Evolutionary conservation across 2,797 vertebrate genomes (phyloP).

Genomic region (Lates japonicus): DNA sequence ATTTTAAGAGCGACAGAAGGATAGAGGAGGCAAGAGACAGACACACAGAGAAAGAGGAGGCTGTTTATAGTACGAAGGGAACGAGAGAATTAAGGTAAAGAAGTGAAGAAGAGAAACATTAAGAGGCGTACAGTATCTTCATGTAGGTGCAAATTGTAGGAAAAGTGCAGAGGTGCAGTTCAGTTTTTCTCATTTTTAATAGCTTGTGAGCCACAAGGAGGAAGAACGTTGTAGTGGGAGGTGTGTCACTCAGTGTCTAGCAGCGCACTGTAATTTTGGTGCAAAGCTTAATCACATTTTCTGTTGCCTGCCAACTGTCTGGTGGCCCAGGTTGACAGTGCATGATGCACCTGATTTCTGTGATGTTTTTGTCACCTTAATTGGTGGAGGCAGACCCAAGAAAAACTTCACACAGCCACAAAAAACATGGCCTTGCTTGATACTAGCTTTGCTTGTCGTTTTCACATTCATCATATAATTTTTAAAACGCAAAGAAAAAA

Average conservation of each 20-base stretch:
- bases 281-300: not conserved
- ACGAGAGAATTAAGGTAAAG: not conserved
- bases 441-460: slow-evolving; percentile 2
- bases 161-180: not conserved
- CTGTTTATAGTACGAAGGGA: too few relatives aligned
- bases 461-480: not conserved
- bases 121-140: not conserved
- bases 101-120: not conserved
- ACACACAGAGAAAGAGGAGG: not conserved
- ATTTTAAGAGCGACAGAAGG: too few relatives aligned
- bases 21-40: not conserved
- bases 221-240: too few relatives aligned
- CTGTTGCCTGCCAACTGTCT: not conserved
- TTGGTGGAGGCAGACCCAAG: not conserved
- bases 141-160: not conserved
- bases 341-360: too few relatives aligned
- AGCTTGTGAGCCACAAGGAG: not conserved
- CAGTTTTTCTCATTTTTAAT: not conserved
- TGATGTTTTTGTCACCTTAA: slow-evolving; percentile 7
- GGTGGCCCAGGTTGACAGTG: not conserved
- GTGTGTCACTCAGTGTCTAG: not conserved
- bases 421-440: not conserved
- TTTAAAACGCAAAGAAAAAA: not conserved
- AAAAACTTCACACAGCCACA: not conserved
- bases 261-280: not conserved